phyloP scores from a whole-genome alignment of 2,797 vertebrate species.

The Lateolabrax maculatus region DNA sequence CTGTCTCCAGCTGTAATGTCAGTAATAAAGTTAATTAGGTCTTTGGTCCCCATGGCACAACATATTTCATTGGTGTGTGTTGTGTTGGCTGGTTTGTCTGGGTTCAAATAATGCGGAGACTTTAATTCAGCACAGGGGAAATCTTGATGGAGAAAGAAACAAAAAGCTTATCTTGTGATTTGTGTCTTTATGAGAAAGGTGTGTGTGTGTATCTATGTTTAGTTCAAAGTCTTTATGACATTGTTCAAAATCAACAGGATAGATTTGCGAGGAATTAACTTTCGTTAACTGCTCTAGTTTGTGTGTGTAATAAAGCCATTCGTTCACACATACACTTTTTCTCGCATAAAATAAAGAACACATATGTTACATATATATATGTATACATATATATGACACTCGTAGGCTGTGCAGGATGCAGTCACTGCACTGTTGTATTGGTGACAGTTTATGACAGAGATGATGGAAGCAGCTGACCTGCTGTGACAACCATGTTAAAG shows the following conservation, averaged over 20 bases:
- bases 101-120: conserved; percentile 58
- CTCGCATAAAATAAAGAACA: neutral
- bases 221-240: neutral
- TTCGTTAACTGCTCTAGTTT: neutral
- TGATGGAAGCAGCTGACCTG: neutral
- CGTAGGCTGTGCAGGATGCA: neutral
- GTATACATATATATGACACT: no score
- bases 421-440: neutral
- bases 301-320: neutral
- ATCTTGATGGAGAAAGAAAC: conserved; percentile 56
- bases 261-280: neutral
- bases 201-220: neutral
- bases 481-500: neutral
- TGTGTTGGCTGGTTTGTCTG: conserved; percentile 37
- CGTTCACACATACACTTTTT: neutral
- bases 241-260: conserved; percentile 13
- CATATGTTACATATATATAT: neutral
- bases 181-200: conserved; percentile 29
- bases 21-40: conserved; percentile 70
- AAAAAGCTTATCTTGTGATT: conserved; percentile 58
- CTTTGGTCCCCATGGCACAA: conserved; percentile 37
- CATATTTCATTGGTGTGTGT: conserved; percentile 19
- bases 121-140: conserved; percentile 59
- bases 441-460: neutral
- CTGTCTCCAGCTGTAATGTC: conserved; percentile 55